Base-by-base conservation (phyloP, 92 coral and sea anemone species). In the Palythoa grandis region DNA sequence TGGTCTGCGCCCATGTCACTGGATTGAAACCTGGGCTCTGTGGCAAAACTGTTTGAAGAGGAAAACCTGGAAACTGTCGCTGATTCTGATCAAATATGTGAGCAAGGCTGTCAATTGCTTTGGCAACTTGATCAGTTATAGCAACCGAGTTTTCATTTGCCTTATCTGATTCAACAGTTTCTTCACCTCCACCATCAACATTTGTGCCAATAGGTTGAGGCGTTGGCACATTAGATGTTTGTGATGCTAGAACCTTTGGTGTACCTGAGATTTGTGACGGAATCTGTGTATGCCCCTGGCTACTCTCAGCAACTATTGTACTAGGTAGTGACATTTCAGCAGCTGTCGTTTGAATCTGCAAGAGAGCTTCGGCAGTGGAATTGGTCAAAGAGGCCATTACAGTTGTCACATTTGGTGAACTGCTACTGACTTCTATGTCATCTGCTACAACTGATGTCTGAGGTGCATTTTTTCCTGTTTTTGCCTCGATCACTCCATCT, bases 31-130 rank as follows among this genome's bases (percentile, higher is more conserved):
- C 66, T 47, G 73, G 60, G 50, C 23, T 80, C 70, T 66, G 85
- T 43, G 85, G 85, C 13, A 80, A 50, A 40, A 68, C 58, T 80
- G 75, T 16, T 48, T 66, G 85, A 23, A 80, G 73, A 47, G 85
- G 74, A 67, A 80, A 80, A 22, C 85, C 74, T 80, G 72, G 17
- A 80, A 80, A 80, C 16, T 80, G 85, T 24, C 85, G 47, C 22
- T 20, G 85, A 47, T 66, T 80, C 61, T 80, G 85, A 22, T 80
- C 85, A 47, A 80, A 80, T 80, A 80, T 80, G 23, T 63, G 85
- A 24, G 74, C 74, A 47, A 80, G 85, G 16, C 85, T 24, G 50
- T 80, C 85, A 54, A 80, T 80, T 22, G 85, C 85, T 57, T 65
- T 80, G 15, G 22, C 37, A 15, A 63, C 85, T 66, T 80, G 74